Evolutionary conservation across 2,797 vertebrate genomes (phyloP).

Genomic region (Otolemur crassicaudatus): DNA sequence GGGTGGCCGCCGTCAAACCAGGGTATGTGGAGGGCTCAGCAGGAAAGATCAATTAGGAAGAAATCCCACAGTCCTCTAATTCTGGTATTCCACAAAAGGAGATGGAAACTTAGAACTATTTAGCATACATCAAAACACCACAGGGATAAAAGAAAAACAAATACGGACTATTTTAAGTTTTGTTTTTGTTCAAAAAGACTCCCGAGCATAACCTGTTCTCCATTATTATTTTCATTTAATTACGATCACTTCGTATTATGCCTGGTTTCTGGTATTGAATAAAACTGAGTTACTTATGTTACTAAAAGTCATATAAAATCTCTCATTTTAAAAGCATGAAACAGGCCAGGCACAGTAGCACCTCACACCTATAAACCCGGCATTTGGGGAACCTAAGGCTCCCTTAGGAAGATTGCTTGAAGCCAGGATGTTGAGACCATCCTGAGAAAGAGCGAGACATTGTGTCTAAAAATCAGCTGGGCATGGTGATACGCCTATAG

Average conservation of each 20-base stretch:
- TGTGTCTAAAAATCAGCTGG: neutral
- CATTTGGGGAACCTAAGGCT: neutral
- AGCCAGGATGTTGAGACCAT: neutral
- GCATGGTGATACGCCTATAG: neutral
- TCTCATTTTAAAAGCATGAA: neutral
- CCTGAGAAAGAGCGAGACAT: neutral
- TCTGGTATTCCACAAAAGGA: constrained; percentile 12
- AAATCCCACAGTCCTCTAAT: neutral
- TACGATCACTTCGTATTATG: neutral
- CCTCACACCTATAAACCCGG: neutral
- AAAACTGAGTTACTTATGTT: neutral
- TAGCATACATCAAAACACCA: neutral
- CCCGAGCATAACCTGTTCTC: neutral
- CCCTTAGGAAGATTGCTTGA: neutral
- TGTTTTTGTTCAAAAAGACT: neutral
- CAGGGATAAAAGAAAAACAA: neutral
- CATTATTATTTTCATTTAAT: neutral
- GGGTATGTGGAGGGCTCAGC: neutral
- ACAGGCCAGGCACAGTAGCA: neutral
- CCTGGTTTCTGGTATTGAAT: neutral
- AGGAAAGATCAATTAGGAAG: neutral
- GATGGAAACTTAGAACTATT: neutral
- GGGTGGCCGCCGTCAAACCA: rapidly evolving
- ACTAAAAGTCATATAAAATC: neutral
- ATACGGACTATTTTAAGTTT: neutral